A percentile compares a stretch with the other conserved stretches of the same genome.
Evolutionary conservation across 2,113 vertebrate species (phyloP).

Genomic region (Gadus macrocephalus): DNA sequence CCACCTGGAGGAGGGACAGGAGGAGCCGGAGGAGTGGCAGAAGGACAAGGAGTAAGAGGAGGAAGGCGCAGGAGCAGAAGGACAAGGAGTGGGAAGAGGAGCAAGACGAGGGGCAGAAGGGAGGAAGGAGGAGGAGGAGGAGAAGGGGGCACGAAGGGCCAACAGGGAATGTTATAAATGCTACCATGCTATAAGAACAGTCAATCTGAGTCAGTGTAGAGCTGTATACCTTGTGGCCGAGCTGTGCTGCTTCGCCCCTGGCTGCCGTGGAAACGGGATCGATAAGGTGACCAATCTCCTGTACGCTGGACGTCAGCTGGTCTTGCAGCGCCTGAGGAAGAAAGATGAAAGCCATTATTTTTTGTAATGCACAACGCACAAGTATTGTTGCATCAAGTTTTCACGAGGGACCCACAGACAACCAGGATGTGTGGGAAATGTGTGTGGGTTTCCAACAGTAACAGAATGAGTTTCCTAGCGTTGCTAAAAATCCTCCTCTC

Average conservation of each 20-base stretch:
- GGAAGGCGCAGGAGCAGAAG: background rate
- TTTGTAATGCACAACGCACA: too few species aligned
- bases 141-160: background rate
- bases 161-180: background rate
- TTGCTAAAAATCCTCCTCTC: too few species aligned
- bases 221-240: conserved; percentile 91
- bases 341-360: conserved; percentile 9
- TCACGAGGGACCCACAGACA: background rate
- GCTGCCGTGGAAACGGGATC: conserved; percentile 93
- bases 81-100: background rate
- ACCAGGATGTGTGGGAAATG: background rate
- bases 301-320: conserved; percentile 93
- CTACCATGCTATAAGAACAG: background rate
- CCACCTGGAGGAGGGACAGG: conserved; percentile 74
- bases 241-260: conserved; percentile 93
- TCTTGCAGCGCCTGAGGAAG: conserved; percentile 87
- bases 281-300: conserved; percentile 95
- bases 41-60: background rate
- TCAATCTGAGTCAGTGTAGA: conserved; percentile 1
- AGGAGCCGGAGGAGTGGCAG: background rate
- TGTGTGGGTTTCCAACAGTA: too few species aligned
- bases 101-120: background rate
- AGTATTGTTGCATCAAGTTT: background rate
- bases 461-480: too few species aligned
- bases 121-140: background rate